Percentiles rank a stretch among this genome's conserved stretches.
phyloP scores from a whole-genome alignment of 2,797 vertebrate genomes.

The Peromyscus eremicus region DNA sequence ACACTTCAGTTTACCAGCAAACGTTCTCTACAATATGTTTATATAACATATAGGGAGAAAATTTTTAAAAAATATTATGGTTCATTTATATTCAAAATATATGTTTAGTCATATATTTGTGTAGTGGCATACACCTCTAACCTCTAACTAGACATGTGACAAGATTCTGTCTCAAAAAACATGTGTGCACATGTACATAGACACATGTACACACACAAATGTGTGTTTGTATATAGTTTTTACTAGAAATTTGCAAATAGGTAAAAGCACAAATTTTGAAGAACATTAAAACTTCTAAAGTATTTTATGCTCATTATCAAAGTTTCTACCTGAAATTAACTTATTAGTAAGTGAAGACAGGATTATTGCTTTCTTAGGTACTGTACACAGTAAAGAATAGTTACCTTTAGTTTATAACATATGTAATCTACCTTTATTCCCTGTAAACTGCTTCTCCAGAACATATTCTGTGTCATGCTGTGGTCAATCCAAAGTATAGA shows the following conservation, averaged over 20 bases:
- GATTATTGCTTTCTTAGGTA: neutral
- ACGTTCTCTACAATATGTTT: neutral
- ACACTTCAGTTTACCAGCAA: neutral
- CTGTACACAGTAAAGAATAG: neutral
- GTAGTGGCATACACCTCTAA: neutral
- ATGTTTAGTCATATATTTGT: neutral
- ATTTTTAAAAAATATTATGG: neutral
- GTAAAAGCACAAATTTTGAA: constrained; percentile 12
- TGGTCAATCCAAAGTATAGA: neutral
- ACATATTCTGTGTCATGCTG: neutral
- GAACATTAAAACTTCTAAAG: neutral
- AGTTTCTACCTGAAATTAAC: neutral
- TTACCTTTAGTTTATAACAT: neutral
- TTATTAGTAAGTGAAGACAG: neutral
- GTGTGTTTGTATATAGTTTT: neutral
- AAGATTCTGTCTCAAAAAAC: neutral
- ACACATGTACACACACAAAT: neutral
- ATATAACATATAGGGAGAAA: neutral
- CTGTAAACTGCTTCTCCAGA: neutral
- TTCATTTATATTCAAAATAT: constrained; percentile 8
- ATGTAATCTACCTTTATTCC: neutral
- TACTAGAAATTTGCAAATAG: neutral
- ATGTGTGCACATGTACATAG: neutral
- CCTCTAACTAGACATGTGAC: neutral
- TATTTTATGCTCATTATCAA: neutral